Conservation (phyloP, 2,113 vertebrate species). For the Rhegmatorhina hoffmannsi region DNA sequence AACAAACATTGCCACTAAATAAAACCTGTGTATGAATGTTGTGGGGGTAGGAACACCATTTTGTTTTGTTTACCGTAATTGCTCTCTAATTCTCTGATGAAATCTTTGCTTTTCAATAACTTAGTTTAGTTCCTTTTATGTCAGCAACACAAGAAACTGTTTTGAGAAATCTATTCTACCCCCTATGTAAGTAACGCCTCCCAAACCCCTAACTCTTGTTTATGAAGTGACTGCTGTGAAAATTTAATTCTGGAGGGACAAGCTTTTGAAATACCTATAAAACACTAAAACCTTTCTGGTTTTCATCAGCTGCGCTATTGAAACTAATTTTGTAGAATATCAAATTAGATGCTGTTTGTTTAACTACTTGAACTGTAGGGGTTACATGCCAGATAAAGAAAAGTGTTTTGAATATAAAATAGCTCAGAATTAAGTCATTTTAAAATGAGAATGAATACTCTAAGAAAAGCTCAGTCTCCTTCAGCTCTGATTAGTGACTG, state of each 20-base stretch:
- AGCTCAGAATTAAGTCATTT: slow-evolving; percentile 55
- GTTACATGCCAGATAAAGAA: slow-evolving; percentile 38
- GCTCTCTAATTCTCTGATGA: not conserved
- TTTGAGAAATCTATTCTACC: slow-evolving; percentile 12
- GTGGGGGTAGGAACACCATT: not conserved
- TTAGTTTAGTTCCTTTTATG: not conserved
- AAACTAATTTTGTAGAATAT: slow-evolving; percentile 53
- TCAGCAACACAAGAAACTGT: not conserved
- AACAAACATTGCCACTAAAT: not conserved
- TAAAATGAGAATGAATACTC: slow-evolving; percentile 34
- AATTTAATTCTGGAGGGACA: not conserved
- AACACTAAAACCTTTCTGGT: not conserved
- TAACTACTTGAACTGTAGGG: slow-evolving; percentile 48
- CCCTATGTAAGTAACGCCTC: not conserved
- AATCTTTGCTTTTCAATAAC: not conserved
- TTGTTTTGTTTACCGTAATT: not conserved
- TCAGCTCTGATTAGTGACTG: slow-evolving; percentile 56
- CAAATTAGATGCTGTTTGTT: slow-evolving; percentile 46
- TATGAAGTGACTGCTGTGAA: not conserved
- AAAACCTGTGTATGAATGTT: not conserved
- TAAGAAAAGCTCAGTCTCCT: slow-evolving; percentile 33
- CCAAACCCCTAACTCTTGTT: not conserved
- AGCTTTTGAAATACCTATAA: slow-evolving; percentile 2
- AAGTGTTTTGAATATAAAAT: slow-evolving; percentile 50
- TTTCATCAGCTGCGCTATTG: not conserved